Evolutionary conservation across 2,888 invertebrate genomes (phyloP), one percentile per base, ranked within the genome.

Genomic region (Atethmia centrago): DNA sequence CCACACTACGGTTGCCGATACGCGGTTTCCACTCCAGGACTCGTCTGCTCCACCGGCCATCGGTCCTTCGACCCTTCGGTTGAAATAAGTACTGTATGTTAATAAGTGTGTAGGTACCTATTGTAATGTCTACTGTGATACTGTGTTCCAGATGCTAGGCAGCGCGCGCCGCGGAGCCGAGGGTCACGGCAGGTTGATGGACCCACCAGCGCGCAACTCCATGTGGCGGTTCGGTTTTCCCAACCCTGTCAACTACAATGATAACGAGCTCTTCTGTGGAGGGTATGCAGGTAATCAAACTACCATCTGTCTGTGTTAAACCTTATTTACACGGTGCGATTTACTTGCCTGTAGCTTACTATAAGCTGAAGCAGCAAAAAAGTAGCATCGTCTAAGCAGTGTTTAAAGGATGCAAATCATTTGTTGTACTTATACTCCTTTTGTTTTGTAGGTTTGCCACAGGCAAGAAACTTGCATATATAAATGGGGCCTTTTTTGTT

Each of bases 201-300:
- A 99, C 92, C 99, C 99, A 0, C 99, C 99, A 4, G 98, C 99
- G 0, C 97, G 99, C 77, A 99, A 99, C 95, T 98, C 98, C 65
- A 99, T 99, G 99, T 99, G 99, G 99, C 97, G 99, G 77, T 98
- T 98, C 90, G 99, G 99, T 0, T 99, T 98, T 94, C 98, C 98
- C n/a, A 99, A 98, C 94, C 98, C 99, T 3, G 98, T 98, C 76
- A 99, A 99, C 94, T 99, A 99, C 92, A 98, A 99, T 88, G 99
- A 99, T 93, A 99, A 99, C 90, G 99, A 99, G 94, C 97, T 99
- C 25, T 99, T 98, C 94, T 99, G 99, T 91, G 99, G 99, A 40
- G 99, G 99, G 67, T 98, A 98, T 91, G 98, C 98, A 92, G 98
- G 98, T 98, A 95, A 91, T 93, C 89, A 86, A 64, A 28, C 25